These are phyloP conservation scores for Lordiphosa stackelbergi DNA, from an alignment of 1,140 invertebrate species.

Conservation along the genomic window DNA sequence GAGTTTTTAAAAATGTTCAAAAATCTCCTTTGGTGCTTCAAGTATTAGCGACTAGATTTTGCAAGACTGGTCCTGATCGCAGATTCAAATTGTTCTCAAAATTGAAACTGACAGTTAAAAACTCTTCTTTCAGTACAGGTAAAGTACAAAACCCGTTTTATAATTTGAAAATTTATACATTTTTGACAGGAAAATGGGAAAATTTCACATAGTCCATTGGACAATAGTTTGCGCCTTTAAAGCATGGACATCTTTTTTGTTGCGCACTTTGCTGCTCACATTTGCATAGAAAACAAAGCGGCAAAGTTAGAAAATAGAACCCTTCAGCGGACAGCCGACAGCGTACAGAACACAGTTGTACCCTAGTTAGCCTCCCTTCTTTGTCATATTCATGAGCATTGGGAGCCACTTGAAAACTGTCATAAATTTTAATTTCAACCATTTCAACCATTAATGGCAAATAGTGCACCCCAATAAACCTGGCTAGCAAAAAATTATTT, in stretches of 20 bases:
- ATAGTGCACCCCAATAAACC: slow-evolving; percentile 8
- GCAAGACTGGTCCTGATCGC: no score
- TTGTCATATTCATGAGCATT: slow-evolving; percentile 25
- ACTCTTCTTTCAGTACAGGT: no score
- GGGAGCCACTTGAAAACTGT: slow-evolving; percentile 36
- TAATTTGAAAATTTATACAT: no score
- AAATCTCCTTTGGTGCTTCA: no score
- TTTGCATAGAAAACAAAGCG: slow-evolving; percentile 50
- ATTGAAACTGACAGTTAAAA: no score
- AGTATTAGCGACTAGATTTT: no score
- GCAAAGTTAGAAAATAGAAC: slow-evolving; percentile 37
- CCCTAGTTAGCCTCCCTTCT: not conserved
- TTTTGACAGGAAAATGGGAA: no score
- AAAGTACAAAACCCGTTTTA: no score
- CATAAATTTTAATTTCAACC: slow-evolving; percentile 45
- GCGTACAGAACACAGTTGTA: slow-evolving; percentile 26
- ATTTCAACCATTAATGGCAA: slow-evolving; percentile 45
- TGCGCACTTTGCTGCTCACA: slow-evolving; percentile 25
- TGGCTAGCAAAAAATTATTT: slow-evolving; percentile 61
- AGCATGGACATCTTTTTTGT: slow-evolving; percentile 15
- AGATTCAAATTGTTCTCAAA: no score
- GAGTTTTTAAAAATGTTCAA: no score
- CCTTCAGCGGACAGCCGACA: slow-evolving; percentile 6
- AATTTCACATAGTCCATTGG: not conserved
- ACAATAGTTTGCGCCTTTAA: slow-evolving; percentile 48